Evolutionary conservation across 2,113 vertebrate species (phyloP).

Genomic region (Xiphophorus couchianus): DNA sequence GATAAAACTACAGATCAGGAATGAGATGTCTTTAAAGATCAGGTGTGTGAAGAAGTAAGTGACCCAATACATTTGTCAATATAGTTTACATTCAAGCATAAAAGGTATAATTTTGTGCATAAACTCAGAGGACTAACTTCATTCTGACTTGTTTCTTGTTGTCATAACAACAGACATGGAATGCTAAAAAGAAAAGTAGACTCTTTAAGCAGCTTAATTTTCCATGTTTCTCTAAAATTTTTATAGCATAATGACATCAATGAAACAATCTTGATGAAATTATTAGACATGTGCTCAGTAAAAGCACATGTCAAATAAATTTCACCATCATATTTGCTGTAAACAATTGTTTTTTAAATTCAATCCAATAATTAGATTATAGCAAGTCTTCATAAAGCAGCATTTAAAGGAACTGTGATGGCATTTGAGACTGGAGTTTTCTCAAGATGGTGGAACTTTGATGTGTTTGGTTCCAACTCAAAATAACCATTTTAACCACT

Average conservation of each 20-base stretch:
- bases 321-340: no score
- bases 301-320: not conserved
- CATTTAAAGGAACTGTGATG: not conserved
- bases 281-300: not conserved
- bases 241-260: not conserved
- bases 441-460: not conserved
- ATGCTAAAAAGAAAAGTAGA: not conserved
- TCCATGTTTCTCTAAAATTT: not conserved
- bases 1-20: no score
- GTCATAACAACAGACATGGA: not conserved
- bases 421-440: not conserved
- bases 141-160: not conserved
- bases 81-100: no score
- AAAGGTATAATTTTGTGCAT: not conserved
- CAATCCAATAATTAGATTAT: no score
- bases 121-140: not conserved
- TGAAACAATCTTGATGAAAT: not conserved
- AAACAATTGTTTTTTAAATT: no score
- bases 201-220: not conserved
- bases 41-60: no score
- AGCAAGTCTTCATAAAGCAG: no score
- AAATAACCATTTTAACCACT: not conserved
- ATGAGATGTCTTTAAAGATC: no score
- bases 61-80: no score
- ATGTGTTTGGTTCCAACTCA: not conserved